A percentile compares a stretch with the other conserved stretches of the same genome.
Evolutionary conservation across 2,113 vertebrate genomes (phyloP).

Genomic region (Tonatia bakeri): DNA sequence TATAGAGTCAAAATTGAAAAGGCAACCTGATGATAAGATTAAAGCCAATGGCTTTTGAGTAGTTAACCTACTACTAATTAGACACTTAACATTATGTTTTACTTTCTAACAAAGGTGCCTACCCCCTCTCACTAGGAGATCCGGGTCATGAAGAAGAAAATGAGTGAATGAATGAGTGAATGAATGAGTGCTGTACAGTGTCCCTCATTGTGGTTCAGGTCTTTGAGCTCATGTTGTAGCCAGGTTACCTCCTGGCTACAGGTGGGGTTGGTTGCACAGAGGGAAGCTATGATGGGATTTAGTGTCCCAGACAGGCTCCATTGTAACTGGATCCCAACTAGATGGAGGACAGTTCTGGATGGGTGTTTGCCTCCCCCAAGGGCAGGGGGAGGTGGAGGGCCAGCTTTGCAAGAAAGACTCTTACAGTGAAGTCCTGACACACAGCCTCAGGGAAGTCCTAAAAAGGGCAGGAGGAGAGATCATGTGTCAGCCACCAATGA

Average conservation of each 20-base stretch:
- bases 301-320: not conserved
- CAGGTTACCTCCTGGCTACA: not conserved
- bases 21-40: not conserved
- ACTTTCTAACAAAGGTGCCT: not conserved
- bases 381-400: not conserved
- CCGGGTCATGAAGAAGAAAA: not conserved
- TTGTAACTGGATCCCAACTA: not conserved
- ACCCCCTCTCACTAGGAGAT: not conserved
- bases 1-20: not conserved
- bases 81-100: not conserved
- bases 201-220: not conserved
- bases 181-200: not conserved
- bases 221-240: not conserved
- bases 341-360: not conserved
- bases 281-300: not conserved
- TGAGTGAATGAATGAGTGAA: not conserved
- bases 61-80: not conserved
- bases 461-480: not conserved
- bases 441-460: not conserved
- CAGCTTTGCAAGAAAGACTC: not conserved
- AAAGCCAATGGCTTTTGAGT: not conserved
- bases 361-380: not conserved
- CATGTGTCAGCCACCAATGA: not conserved
- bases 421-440: not conserved
- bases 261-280: not conserved